Percentiles rank a stretch among this genome's conserved stretches.
phyloP scores from a whole-genome alignment of 1,140 invertebrate genomes.

The Lepidurus packardi region DNA sequence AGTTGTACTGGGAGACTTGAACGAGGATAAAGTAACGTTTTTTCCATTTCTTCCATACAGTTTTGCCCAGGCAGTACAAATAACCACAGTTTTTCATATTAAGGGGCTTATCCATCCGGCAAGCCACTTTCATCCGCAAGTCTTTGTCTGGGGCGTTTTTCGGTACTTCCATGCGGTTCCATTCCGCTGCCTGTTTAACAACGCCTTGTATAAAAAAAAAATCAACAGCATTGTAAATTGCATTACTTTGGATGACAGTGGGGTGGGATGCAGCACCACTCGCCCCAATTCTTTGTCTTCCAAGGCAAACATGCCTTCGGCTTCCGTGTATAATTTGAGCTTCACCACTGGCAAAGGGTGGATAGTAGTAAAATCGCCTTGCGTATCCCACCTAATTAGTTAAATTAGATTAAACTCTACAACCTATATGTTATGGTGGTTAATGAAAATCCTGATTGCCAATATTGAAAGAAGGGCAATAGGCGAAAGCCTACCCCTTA shows the following conservation, averaged over 20 bases:
- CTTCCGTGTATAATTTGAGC: conserved; percentile 95
- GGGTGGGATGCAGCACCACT: conserved; percentile 85
- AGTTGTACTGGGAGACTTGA: conserved; percentile 99
- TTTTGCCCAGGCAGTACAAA: conserved; percentile 90
- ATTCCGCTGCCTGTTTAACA: conserved; percentile 72
- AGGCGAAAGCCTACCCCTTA: too few species aligned
- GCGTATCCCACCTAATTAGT: conserved; percentile 79
- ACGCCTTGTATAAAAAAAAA: not conserved
- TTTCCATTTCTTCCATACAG: conserved; percentile 99
- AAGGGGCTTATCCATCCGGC: conserved; percentile 95
- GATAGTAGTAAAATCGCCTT: conserved; percentile 97
- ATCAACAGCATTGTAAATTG: not conserved
- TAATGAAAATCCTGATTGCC: too few species aligned
- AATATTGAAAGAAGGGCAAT: too few species aligned
- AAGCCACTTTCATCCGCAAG: conserved; percentile 93
- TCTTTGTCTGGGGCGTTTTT: conserved; percentile 94
- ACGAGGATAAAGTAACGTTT: conserved; percentile 96
- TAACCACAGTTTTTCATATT: conserved; percentile 99
- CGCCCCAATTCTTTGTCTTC: conserved; percentile 98
- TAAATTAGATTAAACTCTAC: not conserved
- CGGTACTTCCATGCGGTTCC: conserved; percentile 93
- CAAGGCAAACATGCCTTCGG: conserved; percentile 90
- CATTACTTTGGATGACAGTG: conserved; percentile 73
- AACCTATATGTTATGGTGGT: too few species aligned
- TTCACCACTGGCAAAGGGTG: conserved; percentile 95